Conservation (phyloP, 37 sponge, comb jelly and placozoan genomes). For the Sycon ciliatum region DNA sequence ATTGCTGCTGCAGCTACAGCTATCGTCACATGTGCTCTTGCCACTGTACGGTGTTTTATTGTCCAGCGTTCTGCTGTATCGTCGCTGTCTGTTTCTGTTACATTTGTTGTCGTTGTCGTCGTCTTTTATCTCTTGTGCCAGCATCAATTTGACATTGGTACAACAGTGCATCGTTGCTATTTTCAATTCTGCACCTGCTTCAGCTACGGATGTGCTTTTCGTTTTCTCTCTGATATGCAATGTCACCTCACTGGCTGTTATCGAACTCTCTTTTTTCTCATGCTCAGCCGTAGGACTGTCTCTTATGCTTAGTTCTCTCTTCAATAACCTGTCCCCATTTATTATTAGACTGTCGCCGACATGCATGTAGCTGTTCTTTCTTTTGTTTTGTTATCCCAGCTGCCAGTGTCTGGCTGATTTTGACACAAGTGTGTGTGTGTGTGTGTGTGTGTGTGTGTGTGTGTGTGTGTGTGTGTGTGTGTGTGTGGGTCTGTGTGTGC, state of each 20-base stretch:
- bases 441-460: neutral
- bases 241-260: neutral
- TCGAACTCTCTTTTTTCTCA: neutral
- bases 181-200: no score
- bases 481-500: neutral
- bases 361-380: neutral
- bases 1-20: no score
- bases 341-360: no score
- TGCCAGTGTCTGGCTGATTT: no score
- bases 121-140: neutral
- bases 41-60: no score
- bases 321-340: no score
- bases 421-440: slow-evolving; percentile 5
- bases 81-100: no score
- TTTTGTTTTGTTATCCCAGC: neutral
- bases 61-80: neutral
- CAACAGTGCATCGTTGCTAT: no score
- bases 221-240: neutral
- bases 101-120: no score
- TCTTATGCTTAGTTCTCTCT: neutral
- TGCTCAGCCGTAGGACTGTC: neutral
- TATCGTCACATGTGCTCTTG: no score
- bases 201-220: neutral
- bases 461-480: neutral
- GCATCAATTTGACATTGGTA: neutral